Conservation (phyloP, 1,140 invertebrate species). For the Propsilocerus akamusi region DNA sequence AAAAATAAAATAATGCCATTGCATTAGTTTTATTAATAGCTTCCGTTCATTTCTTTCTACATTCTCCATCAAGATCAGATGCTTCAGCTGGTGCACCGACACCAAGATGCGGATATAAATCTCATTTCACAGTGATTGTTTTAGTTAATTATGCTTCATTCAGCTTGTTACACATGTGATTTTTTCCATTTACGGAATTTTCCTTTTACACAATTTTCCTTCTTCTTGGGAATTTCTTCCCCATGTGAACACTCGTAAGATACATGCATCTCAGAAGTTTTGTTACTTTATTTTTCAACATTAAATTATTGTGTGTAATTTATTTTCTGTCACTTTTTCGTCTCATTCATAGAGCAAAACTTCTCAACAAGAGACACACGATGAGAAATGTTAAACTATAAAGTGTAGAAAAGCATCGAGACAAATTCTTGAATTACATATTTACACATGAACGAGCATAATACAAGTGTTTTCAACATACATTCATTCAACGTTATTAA, state of each 20-base stretch:
- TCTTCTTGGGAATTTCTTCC: background rate
- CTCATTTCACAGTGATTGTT: slow-evolving; percentile 1
- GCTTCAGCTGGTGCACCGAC: no score
- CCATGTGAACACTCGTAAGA: background rate
- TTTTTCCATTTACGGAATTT: no score
- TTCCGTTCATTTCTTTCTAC: background rate
- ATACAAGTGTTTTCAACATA: slow-evolving; percentile 1
- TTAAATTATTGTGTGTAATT: slow-evolving; percentile 1
- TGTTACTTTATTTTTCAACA: background rate
- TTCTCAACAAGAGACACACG: background rate
- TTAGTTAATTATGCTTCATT: slow-evolving; percentile 1
- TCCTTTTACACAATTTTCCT: background rate
- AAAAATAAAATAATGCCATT: no score
- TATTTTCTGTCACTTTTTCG: background rate
- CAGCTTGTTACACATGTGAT: background rate
- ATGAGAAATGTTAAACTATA: slow-evolving; percentile 3
- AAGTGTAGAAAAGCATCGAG: background rate
- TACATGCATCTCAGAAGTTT: background rate
- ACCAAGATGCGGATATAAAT: background rate
- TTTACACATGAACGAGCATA: slow-evolving; percentile 1
- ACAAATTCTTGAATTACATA: background rate
- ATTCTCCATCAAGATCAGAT: no score
- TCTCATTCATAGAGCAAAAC: background rate
- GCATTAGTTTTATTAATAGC: background rate
- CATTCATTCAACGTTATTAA: slow-evolving; percentile 1